These are phyloP conservation scores for Drosophila infuscata DNA, from an alignment of 2,888 invertebrate species.

Conservation along the genomic window DNA sequence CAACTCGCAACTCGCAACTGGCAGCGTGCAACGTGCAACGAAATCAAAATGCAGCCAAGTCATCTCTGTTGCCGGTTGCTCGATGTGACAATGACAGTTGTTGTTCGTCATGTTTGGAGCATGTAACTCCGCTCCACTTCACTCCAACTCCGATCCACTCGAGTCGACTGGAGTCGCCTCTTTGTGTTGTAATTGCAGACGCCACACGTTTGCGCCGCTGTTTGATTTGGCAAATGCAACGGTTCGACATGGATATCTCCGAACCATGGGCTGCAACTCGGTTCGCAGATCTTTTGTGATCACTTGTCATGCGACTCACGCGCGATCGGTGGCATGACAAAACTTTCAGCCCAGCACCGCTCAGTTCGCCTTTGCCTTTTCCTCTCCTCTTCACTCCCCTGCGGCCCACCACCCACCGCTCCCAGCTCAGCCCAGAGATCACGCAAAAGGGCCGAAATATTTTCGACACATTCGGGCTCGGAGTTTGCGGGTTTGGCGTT, in stretches of 20 bases:
- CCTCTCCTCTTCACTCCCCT: neutral
- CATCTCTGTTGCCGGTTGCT: slow-evolving; percentile 50
- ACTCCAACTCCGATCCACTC: neutral
- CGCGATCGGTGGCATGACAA: slow-evolving; percentile 82
- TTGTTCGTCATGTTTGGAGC: slow-evolving; percentile 81
- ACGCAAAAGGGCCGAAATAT: slow-evolving; percentile 54
- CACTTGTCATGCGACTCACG: slow-evolving; percentile 81
- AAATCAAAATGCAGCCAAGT: slow-evolving; percentile 59
- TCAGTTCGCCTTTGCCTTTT: neutral
- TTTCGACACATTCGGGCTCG: slow-evolving; percentile 60
- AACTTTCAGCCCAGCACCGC: slow-evolving; percentile 71
- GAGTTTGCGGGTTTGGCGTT: slow-evolving; percentile 49
- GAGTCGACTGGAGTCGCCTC: slow-evolving; percentile 42
- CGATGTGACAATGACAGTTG: slow-evolving; percentile 82
- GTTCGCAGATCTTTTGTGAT: slow-evolving; percentile 42
- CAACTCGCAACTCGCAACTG: slow-evolving; percentile 28
- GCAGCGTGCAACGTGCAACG: slow-evolving; percentile 47
- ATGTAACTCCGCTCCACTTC: slow-evolving; percentile 49
- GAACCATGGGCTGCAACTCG: slow-evolving; percentile 40
- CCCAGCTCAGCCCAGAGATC: neutral
- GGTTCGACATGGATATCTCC: slow-evolving; percentile 70
- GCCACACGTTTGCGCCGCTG: slow-evolving; percentile 80
- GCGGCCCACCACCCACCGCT: neutral
- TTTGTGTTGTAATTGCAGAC: slow-evolving; percentile 79
- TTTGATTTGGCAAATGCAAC: slow-evolving; percentile 81